Conservation (phyloP, 2,888 invertebrate species). For the Urechis unicinctus region DNA sequence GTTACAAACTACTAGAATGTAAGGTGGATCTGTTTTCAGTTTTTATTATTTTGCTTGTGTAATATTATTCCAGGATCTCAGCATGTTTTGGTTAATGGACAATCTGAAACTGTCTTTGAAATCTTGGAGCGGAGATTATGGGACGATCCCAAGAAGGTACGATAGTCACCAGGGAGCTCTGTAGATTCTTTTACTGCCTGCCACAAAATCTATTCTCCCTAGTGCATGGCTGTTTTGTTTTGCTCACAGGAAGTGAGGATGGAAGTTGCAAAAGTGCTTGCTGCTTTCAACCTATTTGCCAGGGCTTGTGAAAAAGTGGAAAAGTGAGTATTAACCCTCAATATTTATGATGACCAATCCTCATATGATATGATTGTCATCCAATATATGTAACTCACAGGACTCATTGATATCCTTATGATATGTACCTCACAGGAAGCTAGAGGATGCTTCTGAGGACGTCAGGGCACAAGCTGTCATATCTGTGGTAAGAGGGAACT, state of each 20-base stretch:
- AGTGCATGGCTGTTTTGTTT: too few relatives aligned
- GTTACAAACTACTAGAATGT: too few relatives aligned
- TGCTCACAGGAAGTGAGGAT: conserved; percentile 40
- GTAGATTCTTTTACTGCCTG: too few relatives aligned
- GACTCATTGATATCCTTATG: neutral
- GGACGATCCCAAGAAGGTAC: conserved; percentile 43
- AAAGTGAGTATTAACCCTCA: conserved; percentile 29
- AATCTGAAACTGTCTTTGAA: conserved; percentile 34
- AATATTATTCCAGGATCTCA: conserved; percentile 15
- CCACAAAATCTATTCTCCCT: too few relatives aligned
- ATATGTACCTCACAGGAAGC: conserved; percentile 23
- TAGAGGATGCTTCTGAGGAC: conserved; percentile 40
- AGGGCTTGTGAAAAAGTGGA: conserved; percentile 42
- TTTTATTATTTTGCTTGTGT: too few relatives aligned
- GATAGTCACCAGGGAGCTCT: too few relatives aligned
- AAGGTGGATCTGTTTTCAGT: too few relatives aligned
- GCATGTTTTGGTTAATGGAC: conserved; percentile 25
- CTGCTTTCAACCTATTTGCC: conserved; percentile 42
- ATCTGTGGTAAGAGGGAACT: conserved; percentile 33
- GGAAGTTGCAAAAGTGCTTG: conserved; percentile 39
- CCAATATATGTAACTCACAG: neutral
- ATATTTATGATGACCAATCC: too few relatives aligned
- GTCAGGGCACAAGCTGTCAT: conserved; percentile 42
- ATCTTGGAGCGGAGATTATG: conserved; percentile 37
- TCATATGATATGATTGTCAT: neutral